Base-by-base conservation (phyloP, 2,888 invertebrate species). In the Tipula unca region DNA sequence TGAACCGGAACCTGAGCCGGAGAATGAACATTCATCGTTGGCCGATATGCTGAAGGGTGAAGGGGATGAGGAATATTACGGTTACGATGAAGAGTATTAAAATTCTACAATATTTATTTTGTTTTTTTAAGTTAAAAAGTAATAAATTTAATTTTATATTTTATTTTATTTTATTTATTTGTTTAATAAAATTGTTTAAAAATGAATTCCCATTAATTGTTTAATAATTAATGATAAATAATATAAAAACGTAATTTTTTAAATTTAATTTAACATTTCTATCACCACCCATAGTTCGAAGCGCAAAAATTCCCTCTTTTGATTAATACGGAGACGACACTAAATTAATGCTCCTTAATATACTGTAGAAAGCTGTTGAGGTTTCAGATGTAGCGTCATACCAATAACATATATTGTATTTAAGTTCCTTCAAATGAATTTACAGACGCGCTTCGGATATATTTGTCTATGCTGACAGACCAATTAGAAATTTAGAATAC, bases 11-110 rank as follows among this genome's bases (percentile, higher is more conserved):
- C 88, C 89, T 0, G 89, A 89, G 29, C 90, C 89, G 5, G 90
- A 90, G 85, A 88, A 88, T 0, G 92, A 93, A 88, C 88, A 93
- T 86, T 89, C 89, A 69, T 93, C 93, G 0, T 89, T 94, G 0
- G 92, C 93, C 14, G 92, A 93, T 86, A 92, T 94, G 91, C 88
- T 94, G 42, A 94, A 94, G 87, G 92, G 93, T 86, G 92, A 92
- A n/a, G 93, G 93, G 20, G 93, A 93, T 14, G 94, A 94, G 35
- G 93, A 93, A 8, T 93, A 94, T 85, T 95, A 94, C 87, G 94
- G 93, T 85, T 94, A 94, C 87, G 95, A 95, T 86, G 95, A 95
- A 87, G 95, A 95, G 86, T 93, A 93, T 89, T 92, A 91, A 88
- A 32, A 13, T 69, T 20, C 17, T n/a, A 17, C 3, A 69, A 25